Base-by-base conservation (phyloP, 2,888 invertebrate species). In the Rhamnusium bicolor region DNA sequence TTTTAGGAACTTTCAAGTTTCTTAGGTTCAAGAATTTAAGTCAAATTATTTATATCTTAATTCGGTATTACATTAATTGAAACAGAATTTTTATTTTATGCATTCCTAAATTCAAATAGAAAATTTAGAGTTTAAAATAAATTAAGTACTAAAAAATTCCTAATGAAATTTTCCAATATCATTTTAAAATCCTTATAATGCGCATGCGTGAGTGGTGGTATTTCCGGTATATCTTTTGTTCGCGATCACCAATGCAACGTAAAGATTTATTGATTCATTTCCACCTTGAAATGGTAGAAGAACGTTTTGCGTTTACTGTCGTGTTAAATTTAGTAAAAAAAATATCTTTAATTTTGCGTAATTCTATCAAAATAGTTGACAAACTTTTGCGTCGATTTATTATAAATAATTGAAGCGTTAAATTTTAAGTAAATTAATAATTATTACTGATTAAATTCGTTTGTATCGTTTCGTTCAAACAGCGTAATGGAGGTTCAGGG, bases 401-500 rank as follows among this genome's bases (percentile, higher is more conserved):
- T 46, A 27, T 67, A 56, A 56, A 56, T 67, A 67, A 67, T 14
- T 46, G 54, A 67, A 16, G 46, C 56, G 54, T 67, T 67, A 67
- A 67, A 46, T 67, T 46, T 49, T 60, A 62, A 47, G 29, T 71
- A 71, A 54, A 58, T 46, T 51, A 51, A 60, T 60, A 32, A 21
- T 6, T n/a, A n/a, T n/a, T 27, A 29, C 58, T 58, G 2, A 21
- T 60, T 66, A 60, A 40, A 66, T 24, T 21, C 56, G 60, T 58
- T 60, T 66, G 60, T 49, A 18, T 49, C 18, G 71, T 29, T 56
- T 61, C 56, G 47, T 54, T 21, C 29, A 24, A 40, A 47, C 32
- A 14, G 61, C 70, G 63, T 67, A 73, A 73, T 73, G 73, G 73
- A 73, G 62, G 67, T 61, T 40, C 67, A 73, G 70, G 72, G 73